Percentiles rank a stretch among this genome's conserved stretches.
phyloP scores from a whole-genome alignment of 1,140 invertebrate species.

The Proctacanthus coquilletti region DNA sequence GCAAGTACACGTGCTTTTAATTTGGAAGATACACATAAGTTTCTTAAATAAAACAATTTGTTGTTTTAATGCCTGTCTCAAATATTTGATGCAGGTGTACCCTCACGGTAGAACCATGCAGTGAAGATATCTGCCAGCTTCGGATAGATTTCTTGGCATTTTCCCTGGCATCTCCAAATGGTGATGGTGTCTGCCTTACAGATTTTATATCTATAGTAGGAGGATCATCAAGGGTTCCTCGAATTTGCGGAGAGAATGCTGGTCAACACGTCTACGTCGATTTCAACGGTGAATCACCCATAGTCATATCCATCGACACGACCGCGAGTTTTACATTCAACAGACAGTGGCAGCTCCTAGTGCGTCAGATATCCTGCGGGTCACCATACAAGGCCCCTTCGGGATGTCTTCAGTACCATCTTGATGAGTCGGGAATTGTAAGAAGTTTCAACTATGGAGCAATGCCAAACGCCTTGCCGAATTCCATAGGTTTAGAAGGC shows the following conservation, averaged over 20 bases:
- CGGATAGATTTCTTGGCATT: conserved; percentile 63
- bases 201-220: conserved; percentile 56
- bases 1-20: no score
- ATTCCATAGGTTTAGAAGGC: conserved; percentile 32
- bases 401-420: conserved; percentile 67
- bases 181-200: conserved; percentile 49
- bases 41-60: no score
- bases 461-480: conserved; percentile 32
- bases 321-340: conserved; percentile 39
- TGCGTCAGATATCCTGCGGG: conserved; percentile 56
- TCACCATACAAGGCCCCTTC: conserved; percentile 42
- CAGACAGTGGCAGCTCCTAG: conserved; percentile 59
- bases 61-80: not conserved
- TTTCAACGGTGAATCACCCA: conserved; percentile 48
- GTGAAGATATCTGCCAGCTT: conserved; percentile 57
- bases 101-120: conserved; percentile 50
- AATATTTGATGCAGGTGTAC: conserved; percentile 33
- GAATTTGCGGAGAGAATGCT: conserved; percentile 63
- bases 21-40: no score
- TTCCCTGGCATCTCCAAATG: conserved; percentile 51
- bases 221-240: conserved; percentile 44
- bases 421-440: conserved; percentile 42
- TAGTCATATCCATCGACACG: conserved; percentile 50
- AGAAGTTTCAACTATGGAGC: conserved; percentile 61
- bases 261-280: conserved; percentile 70